Base-by-base conservation (phyloP, 2,113 vertebrate genomes). In the Ceyx cyanopectus region DNA sequence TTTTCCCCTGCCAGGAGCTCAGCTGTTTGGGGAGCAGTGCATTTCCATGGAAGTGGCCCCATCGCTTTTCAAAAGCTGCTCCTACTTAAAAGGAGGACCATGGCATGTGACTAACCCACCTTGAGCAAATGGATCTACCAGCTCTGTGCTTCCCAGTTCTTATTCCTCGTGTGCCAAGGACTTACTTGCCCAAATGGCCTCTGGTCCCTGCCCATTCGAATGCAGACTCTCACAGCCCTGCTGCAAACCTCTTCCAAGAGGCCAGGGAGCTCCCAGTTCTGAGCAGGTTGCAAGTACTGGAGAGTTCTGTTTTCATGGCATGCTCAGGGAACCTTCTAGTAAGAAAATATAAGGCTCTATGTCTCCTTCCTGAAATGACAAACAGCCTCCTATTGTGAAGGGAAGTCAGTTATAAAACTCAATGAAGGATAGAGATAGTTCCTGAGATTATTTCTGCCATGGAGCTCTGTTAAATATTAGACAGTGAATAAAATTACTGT, bases 91-190 rank as follows among this genome's bases (percentile, higher is more conserved):
- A 46, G 29, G n/a, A 53, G 34, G 22, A 73, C 12, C 1, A 1
- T 1, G 0, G 30, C 8, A 5, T 2, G 1, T 23, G 32, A 34
- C 8, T 34, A 50, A 54, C 14, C 14, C 34, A 26, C 14, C 0
- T 0, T 24, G 40, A 83, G 5, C 18, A 27, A 61, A 67, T 12
- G 40, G 10, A 7, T 66, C 24, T 67, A 61, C 20, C 12, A 56
- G 24, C 53, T 18, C 15, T 29, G 24, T 48, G 18, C 30, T 50
- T 78, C 73, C 46, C 48, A 45, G 14, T 37, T 21, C 13, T 30
- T 0, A 0, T 61, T 78, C 29, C 24, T 78, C 0, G 1, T 0
- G 0, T n/a, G 24, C 29, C 2, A 1, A 61, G 18, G 41, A 37
- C 40, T 40, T 1, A 0, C 22, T 51, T 46, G 43, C 54, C 19